A percentile compares a stretch with the other conserved stretches of the same genome.
Conservation (phyloP, 2,888 invertebrate genomes). For the Cheiracanthium punctorium region DNA sequence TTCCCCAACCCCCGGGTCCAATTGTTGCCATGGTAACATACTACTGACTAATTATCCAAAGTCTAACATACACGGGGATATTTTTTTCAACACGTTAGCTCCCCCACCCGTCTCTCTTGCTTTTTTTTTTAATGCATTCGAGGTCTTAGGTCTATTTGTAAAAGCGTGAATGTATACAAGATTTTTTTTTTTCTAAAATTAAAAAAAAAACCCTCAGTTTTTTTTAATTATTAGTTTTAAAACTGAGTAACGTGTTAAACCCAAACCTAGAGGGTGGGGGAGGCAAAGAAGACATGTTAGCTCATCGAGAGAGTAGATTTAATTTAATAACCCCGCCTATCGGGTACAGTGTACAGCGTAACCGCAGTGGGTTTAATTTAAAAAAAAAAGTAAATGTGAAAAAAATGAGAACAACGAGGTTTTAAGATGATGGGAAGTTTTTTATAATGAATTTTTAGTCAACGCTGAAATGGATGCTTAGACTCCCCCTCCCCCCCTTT, state of each 20-base stretch:
- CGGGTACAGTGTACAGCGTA: slow-evolving; percentile 9
- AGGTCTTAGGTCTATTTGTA: slow-evolving; percentile 22
- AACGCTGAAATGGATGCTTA: slow-evolving; percentile 33
- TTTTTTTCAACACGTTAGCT: slow-evolving; percentile 25
- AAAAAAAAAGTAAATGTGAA: neutral
- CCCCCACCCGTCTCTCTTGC: too few relatives aligned
- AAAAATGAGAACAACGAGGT: slow-evolving; percentile 38
- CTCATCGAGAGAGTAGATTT: slow-evolving; percentile 47
- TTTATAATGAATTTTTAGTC: slow-evolving; percentile 62
- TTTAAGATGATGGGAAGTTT: slow-evolving; percentile 47
- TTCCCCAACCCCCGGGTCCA: slow-evolving; percentile 57
- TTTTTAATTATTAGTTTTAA: slow-evolving; percentile 30
- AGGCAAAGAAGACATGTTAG: slow-evolving; percentile 37
- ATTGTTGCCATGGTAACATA: slow-evolving; percentile 49
- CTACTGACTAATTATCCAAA: slow-evolving; percentile 63
- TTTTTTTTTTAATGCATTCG: slow-evolving; percentile 22
- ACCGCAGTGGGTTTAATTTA: slow-evolving; percentile 37
- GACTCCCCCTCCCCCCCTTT: neutral
- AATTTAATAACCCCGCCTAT: slow-evolving; percentile 65
- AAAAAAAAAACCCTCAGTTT: slow-evolving; percentile 15
- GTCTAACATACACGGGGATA: slow-evolving; percentile 30
- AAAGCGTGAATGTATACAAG: slow-evolving; percentile 21
- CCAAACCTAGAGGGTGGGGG: slow-evolving; percentile 27
- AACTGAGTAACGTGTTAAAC: slow-evolving; percentile 51
- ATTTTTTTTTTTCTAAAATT: too few relatives aligned